These are phyloP conservation scores for Rotaria socialis DNA, from an alignment of 2,888 invertebrate genomes.

Conservation along the genomic window DNA sequence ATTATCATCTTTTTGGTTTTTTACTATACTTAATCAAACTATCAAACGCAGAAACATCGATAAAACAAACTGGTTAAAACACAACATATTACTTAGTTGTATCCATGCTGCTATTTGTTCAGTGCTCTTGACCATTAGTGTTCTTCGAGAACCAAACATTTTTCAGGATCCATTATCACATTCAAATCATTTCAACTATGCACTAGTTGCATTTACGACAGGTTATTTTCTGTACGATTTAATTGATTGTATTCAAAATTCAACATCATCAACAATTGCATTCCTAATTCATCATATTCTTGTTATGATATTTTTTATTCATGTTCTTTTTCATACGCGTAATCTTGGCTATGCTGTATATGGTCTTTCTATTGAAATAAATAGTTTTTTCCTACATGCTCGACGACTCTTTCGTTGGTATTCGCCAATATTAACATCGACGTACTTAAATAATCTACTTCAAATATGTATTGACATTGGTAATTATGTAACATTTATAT, in stretches of 20 bases:
- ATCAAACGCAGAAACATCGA: not conserved
- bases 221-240: not conserved
- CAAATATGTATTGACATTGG: not conserved
- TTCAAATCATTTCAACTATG: not conserved
- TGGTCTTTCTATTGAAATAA: slow-evolving; percentile 57
- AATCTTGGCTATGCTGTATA: slow-evolving; percentile 55
- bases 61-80: not conserved
- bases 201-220: not conserved
- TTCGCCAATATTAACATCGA: not conserved
- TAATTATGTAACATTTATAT: not conserved
- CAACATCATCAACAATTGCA: not conserved
- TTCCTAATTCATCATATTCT: not conserved
- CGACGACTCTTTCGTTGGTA: slow-evolving; percentile 47
- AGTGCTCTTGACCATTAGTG: not conserved
- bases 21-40: not conserved
- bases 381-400: slow-evolving; percentile 58
- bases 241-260: not conserved
- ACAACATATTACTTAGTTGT: not conserved
- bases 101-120: not conserved
- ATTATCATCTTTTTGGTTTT: not conserved
- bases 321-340: slow-evolving; percentile 41
- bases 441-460: not conserved
- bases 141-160: not conserved
- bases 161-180: not conserved
- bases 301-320: not conserved